Evolutionary conservation across 2,113 vertebrate genomes (phyloP).

Genomic region (Cyprinodon variegatus): DNA sequence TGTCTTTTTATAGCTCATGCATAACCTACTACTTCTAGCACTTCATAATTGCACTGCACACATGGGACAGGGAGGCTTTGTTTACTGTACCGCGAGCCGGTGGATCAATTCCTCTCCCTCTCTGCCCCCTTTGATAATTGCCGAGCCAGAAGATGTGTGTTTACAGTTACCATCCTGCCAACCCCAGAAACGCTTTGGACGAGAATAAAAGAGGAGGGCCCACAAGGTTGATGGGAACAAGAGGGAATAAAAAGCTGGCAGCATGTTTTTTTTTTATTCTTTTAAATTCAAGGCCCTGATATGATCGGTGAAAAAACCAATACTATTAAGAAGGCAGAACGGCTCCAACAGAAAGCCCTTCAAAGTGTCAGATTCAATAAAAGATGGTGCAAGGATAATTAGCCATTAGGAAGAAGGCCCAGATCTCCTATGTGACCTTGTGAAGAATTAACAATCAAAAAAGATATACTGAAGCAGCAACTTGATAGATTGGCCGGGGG

Average conservation of each 20-base stretch:
- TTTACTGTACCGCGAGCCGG: slow-evolving; percentile 66
- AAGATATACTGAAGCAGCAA: slow-evolving; percentile 27
- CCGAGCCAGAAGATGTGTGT: slow-evolving; percentile 62
- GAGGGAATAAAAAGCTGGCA: slow-evolving; percentile 41
- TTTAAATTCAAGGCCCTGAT: slow-evolving; percentile 63
- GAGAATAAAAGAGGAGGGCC: slow-evolving; percentile 59
- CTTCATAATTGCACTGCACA: slow-evolving; percentile 75
- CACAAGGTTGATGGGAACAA: slow-evolving; percentile 27
- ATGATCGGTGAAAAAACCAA: slow-evolving; percentile 67
- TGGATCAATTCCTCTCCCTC: slow-evolving; percentile 74
- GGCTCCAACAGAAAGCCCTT: slow-evolving; percentile 64
- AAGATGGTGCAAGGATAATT: slow-evolving; percentile 68
- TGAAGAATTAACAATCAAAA: slow-evolving; percentile 40
- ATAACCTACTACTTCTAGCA: slow-evolving; percentile 64
- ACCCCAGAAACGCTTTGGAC: slow-evolving; percentile 57
- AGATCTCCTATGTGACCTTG: slow-evolving; percentile 57
- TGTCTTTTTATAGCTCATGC: slow-evolving; percentile 57
- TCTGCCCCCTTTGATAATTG: slow-evolving; percentile 69
- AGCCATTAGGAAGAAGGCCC: slow-evolving; percentile 42
- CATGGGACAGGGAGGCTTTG: slow-evolving; percentile 69
- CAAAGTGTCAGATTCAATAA: slow-evolving; percentile 74
- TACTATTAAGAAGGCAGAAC: slow-evolving; percentile 71
- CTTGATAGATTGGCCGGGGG: slow-evolving; percentile 3
- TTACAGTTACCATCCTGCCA: slow-evolving; percentile 65
- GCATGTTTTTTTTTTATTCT: slow-evolving; percentile 43